Conservation (phyloP, 2,797 vertebrate species). For the Nyctibius grandis region DNA sequence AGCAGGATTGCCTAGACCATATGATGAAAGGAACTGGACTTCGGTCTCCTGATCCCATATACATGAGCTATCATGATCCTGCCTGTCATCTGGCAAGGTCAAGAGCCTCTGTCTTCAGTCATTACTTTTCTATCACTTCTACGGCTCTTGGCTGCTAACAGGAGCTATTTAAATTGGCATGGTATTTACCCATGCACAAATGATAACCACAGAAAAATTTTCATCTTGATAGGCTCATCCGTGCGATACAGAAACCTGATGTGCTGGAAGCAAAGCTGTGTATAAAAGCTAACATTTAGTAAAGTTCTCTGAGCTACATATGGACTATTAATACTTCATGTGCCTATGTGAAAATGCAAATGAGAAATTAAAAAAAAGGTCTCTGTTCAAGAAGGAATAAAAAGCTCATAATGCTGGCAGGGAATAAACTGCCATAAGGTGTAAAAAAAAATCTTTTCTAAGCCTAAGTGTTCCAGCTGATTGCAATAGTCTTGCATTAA, state of each 20-base stretch:
- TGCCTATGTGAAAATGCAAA: background rate
- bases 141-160: background rate
- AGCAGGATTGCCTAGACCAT: too few relatives aligned
- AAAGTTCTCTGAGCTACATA: background rate
- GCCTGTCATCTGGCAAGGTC: background rate
- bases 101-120: background rate
- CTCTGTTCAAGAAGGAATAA: background rate
- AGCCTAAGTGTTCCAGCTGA: background rate
- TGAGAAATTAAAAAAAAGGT: background rate
- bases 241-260: background rate
- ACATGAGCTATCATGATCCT: background rate
- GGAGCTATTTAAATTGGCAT: background rate
- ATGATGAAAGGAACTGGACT: background rate
- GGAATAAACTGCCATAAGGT: accelerated
- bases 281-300: background rate
- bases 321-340: background rate
- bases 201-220: background rate
- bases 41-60: background rate
- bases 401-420: background rate
- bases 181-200: background rate
- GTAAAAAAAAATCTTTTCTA: background rate
- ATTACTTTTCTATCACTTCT: background rate
- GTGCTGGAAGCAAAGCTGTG: background rate
- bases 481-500: background rate
- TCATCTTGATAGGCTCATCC: background rate